Percentiles rank a stretch among this genome's conserved stretches.
Conservation (phyloP, 2,888 invertebrate species). For the Drosophila formosana region DNA sequence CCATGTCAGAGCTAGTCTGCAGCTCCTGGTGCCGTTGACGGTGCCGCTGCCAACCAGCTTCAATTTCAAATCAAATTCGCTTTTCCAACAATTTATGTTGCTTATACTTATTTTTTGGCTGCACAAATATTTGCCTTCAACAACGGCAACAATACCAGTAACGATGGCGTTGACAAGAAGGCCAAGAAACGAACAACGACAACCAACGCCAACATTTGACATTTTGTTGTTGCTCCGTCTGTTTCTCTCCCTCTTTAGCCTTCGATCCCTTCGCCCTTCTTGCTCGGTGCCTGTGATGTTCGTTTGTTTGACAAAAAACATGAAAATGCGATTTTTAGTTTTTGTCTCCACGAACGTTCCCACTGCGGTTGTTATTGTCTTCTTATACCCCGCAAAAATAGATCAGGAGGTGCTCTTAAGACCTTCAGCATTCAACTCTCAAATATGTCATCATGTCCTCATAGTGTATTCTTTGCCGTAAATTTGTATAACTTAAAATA, state of each 20-base stretch:
- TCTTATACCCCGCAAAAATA: slow-evolving; percentile 22
- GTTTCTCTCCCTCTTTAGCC: background rate
- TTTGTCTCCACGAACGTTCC: slow-evolving; percentile 22
- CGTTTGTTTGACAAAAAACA: slow-evolving; percentile 44
- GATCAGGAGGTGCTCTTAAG: background rate
- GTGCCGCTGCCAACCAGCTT: slow-evolving; percentile 31
- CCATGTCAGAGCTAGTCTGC: slow-evolving; percentile 9
- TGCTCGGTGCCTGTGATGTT: slow-evolving; percentile 20
- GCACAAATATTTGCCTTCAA: slow-evolving; percentile 61
- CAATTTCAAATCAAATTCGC: slow-evolving; percentile 67
- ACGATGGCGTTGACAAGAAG: slow-evolving; percentile 39
- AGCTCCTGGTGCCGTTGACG: background rate
- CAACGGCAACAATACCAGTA: slow-evolving; percentile 33
- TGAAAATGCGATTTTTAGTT: slow-evolving; percentile 58
- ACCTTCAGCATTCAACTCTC: background rate
- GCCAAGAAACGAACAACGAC: slow-evolving; percentile 44
- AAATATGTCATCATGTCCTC: too few species aligned
- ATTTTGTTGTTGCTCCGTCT: slow-evolving; percentile 33
- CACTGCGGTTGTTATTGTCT: slow-evolving; percentile 30
- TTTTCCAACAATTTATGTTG: slow-evolving; percentile 45
- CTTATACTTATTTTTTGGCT: slow-evolving; percentile 33
- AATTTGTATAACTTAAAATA: background rate
- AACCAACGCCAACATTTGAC: slow-evolving; percentile 52
- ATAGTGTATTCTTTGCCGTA: too few species aligned
- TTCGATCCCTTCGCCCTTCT: background rate